phyloP scores from a whole-genome alignment of 2,888 invertebrate species.

The Baccha elongata region DNA sequence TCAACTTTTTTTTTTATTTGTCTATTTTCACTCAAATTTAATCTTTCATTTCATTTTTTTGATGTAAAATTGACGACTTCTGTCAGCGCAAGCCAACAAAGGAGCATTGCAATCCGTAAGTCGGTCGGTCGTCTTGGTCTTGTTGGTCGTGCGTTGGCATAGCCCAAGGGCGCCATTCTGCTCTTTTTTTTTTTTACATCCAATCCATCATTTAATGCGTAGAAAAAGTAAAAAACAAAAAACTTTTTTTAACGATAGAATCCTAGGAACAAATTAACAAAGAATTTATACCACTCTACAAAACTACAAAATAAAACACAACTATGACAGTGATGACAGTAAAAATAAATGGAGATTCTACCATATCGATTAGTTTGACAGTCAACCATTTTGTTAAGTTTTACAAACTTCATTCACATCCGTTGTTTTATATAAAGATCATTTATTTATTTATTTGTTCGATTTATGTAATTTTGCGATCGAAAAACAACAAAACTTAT shows the following conservation, averaged over 20 bases:
- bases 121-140: constrained; percentile 1
- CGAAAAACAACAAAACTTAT: constrained; percentile 17
- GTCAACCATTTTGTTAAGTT: constrained; percentile 10
- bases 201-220: constrained; percentile 43
- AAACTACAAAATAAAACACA: constrained; percentile 15
- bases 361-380: neutral
- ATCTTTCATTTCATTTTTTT: constrained; percentile 25
- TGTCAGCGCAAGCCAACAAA: constrained; percentile 48
- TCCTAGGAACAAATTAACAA: constrained; percentile 3
- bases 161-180: constrained; percentile 47
- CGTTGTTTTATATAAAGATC: constrained; percentile 40
- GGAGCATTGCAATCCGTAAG: constrained; percentile 19
- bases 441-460: constrained; percentile 51
- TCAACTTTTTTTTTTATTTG: constrained; percentile 17
- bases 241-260: constrained; percentile 41
- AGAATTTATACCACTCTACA: neutral
- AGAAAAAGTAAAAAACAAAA: constrained; percentile 7
- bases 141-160: constrained; percentile 20
- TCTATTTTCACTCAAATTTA: constrained; percentile 18
- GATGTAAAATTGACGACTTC: constrained; percentile 59
- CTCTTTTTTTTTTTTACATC: constrained; percentile 47
- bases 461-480: constrained; percentile 21
- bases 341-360: neutral
- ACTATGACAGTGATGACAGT: constrained; percentile 15
- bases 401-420: constrained; percentile 27